These are phyloP conservation scores for Galleria mellonella DNA, from an alignment of 1,140 invertebrate species.

Conservation along the genomic window DNA sequence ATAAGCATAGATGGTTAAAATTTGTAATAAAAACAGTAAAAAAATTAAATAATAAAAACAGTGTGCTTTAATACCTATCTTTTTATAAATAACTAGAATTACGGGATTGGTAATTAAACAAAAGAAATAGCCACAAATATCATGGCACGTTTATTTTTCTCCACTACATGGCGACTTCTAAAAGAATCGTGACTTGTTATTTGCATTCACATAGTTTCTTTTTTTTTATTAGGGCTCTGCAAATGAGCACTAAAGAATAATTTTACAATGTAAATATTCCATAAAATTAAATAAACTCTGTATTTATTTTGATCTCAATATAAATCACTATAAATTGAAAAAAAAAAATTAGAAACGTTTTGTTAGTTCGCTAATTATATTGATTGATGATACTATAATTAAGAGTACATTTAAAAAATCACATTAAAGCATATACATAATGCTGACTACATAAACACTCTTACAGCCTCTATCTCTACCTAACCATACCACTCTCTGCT, in stretches of 20 bases:
- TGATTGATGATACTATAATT: slow-evolving; percentile 73
- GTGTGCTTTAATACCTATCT: no score
- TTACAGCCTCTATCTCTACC: slow-evolving; percentile 55
- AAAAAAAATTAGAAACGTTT: slow-evolving; percentile 70
- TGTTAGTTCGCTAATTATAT: slow-evolving; percentile 73
- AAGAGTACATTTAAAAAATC: slow-evolving; percentile 75
- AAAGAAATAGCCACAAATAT: slow-evolving; percentile 69
- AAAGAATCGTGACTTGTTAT: slow-evolving; percentile 74
- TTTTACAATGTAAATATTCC: slow-evolving; percentile 71
- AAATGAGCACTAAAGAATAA: slow-evolving; percentile 65
- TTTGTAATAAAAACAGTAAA: no score
- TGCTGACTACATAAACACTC: slow-evolving; percentile 73
- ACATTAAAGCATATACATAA: slow-evolving; percentile 76
- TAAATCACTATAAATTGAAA: slow-evolving; percentile 73
- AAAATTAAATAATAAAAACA: no score
- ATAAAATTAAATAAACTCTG: slow-evolving; percentile 76
- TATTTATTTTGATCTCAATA: slow-evolving; percentile 72
- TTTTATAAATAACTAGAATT: no score
- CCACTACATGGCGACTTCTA: slow-evolving; percentile 76
- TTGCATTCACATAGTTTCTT: slow-evolving; percentile 67
- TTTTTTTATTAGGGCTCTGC: slow-evolving; percentile 61
- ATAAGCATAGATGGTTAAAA: no score
- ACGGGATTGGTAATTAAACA: slow-evolving; percentile 38
- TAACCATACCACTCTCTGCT: slow-evolving; percentile 7
- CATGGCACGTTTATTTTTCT: slow-evolving; percentile 76